These are phyloP conservation scores for Solen grandis DNA, from an alignment of 1,140 invertebrate genomes.

Conservation along the genomic window DNA sequence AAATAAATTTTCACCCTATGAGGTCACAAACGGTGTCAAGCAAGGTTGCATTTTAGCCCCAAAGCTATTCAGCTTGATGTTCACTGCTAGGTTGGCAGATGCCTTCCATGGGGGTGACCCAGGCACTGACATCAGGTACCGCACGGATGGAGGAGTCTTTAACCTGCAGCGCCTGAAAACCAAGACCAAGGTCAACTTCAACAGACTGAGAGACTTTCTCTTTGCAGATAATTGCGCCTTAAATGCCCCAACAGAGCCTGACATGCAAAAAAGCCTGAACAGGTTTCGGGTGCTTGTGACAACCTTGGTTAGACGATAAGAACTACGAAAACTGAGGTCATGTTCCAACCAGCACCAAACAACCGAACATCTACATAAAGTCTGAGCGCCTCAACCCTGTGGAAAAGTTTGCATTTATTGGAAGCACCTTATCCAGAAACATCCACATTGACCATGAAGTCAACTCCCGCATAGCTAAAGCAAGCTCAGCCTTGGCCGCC, in stretches of 20 bases:
- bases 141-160: constrained; percentile 50
- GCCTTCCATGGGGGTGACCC: constrained; percentile 41
- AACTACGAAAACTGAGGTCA: constrained; percentile 58
- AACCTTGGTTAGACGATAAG: constrained; percentile 60
- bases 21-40: constrained; percentile 48
- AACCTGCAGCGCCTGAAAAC: constrained; percentile 41
- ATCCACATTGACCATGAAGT: constrained; percentile 43
- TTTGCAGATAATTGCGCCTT: constrained; percentile 55
- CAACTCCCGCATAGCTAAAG: constrained; percentile 28
- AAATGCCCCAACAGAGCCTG: constrained; percentile 37
- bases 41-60: constrained; percentile 59
- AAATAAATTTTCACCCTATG: neutral
- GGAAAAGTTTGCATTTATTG: constrained; percentile 18
- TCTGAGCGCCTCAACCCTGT: constrained; percentile 14
- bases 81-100: constrained; percentile 56
- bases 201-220: constrained; percentile 34
- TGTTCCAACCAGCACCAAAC: constrained; percentile 25
- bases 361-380: constrained; percentile 33
- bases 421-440: constrained; percentile 46
- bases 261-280: constrained; percentile 56
- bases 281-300: constrained; percentile 56
- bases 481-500: constrained; percentile 34
- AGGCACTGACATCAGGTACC: constrained; percentile 19
- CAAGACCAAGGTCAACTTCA: constrained; percentile 43
- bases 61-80: constrained; percentile 58